phyloP scores from a whole-genome alignment of 2,797 vertebrate species.

The Pachyuromys duprasi region DNA sequence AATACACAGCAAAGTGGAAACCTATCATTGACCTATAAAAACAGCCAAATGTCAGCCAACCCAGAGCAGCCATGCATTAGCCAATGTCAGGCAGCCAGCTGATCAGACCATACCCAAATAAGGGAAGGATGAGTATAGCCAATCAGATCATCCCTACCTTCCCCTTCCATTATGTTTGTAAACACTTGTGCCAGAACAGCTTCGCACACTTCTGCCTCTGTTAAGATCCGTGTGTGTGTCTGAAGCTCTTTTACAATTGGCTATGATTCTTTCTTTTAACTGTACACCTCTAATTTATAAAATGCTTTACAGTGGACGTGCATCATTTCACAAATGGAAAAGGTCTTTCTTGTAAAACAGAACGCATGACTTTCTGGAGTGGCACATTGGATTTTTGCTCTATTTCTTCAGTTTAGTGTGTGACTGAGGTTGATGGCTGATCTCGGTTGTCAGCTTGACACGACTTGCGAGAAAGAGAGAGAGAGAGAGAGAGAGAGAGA shows the following conservation, averaged over 20 bases:
- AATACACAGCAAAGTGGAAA: not conserved
- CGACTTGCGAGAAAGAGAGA: too few relatives aligned
- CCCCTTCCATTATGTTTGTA: not conserved
- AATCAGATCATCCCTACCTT: not conserved
- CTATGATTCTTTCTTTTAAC: not conserved
- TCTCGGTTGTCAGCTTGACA: not conserved
- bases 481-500: too few relatives aligned
- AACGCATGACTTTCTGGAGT: not conserved
- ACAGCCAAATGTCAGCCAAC: not conserved
- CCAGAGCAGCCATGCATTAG: not conserved
- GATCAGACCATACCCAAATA: not conserved
- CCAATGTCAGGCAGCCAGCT: not conserved
- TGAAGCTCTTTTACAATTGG: not conserved
- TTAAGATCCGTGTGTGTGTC: not conserved
- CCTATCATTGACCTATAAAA: not conserved
- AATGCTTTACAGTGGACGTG: not conserved
- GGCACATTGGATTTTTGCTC: not conserved
- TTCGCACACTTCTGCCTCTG: not conserved
- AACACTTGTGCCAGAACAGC: not conserved
- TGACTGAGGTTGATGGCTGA: not conserved
- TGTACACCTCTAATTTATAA: not conserved
- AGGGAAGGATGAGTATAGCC: not conserved
- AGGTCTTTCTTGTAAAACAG: not conserved
- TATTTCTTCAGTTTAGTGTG: not conserved
- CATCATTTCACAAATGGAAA: not conserved